These are phyloP conservation scores for Pygoscelis adeliae DNA, from an alignment of 2,113 vertebrate genomes.

Conservation along the genomic window DNA sequence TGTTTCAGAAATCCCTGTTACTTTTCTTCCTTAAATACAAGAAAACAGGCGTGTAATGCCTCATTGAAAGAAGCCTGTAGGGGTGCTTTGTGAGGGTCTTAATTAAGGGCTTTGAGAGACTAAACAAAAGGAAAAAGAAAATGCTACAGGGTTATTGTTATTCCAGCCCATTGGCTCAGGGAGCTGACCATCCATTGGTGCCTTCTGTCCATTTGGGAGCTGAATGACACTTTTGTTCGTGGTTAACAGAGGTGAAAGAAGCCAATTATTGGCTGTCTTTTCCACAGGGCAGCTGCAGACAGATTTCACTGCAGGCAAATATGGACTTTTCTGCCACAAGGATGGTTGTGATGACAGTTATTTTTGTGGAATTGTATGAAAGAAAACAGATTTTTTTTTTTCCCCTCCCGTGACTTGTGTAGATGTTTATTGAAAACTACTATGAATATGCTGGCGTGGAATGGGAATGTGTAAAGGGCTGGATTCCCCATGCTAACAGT, in stretches of 20 bases:
- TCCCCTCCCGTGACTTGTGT: slow-evolving; percentile 55
- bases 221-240: slow-evolving; percentile 97
- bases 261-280: slow-evolving; percentile 87
- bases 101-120: slow-evolving; percentile 83
- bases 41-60: slow-evolving; percentile 85
- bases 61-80: slow-evolving; percentile 75
- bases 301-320: slow-evolving; percentile 81
- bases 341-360: slow-evolving; percentile 77
- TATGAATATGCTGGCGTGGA: slow-evolving; percentile 19
- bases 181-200: slow-evolving; percentile 83
- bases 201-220: slow-evolving; percentile 86
- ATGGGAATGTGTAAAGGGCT: neutral
- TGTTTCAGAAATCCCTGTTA: slow-evolving; percentile 78
- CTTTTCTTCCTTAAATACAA: slow-evolving; percentile 78
- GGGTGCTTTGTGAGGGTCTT: slow-evolving; percentile 79
- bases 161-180: slow-evolving; percentile 83
- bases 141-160: slow-evolving; percentile 84
- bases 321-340: slow-evolving; percentile 71
- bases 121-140: slow-evolving; percentile 83
- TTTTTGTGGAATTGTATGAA: slow-evolving; percentile 74
- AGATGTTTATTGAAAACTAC: slow-evolving; percentile 58
- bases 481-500: neutral
- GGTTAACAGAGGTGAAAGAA: slow-evolving; percentile 96
- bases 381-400: slow-evolving; percentile 46
- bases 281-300: slow-evolving; percentile 83